Evolutionary conservation across 1,140 invertebrate genomes (phyloP).

Genomic region (Drosophila repletoides): DNA sequence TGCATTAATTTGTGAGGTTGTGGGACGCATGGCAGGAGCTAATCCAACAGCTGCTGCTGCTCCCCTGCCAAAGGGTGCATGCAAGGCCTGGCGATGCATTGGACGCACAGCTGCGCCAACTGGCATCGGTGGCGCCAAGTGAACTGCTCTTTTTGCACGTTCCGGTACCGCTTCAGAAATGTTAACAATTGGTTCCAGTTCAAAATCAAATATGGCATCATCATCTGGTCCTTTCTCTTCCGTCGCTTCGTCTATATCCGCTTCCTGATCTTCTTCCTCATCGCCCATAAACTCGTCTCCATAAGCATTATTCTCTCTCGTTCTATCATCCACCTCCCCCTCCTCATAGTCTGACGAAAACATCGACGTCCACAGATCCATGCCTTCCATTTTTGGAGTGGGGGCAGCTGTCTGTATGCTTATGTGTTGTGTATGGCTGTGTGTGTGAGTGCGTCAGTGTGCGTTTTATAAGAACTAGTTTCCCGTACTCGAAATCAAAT

Average conservation of each 20-base stretch:
- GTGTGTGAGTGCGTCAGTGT: conserved; percentile 23
- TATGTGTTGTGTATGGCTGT: no score
- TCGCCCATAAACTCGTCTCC: conserved; percentile 47
- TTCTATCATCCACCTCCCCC: conserved; percentile 17
- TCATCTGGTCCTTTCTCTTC: conserved; percentile 45
- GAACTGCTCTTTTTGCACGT: background rate
- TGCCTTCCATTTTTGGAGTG: conserved; percentile 68
- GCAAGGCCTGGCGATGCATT: conserved; percentile 36
- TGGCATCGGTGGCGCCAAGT: conserved; percentile 12
- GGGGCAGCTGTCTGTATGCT: no score
- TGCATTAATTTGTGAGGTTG: conserved; percentile 67
- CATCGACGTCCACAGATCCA: conserved; percentile 77
- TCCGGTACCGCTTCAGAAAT: conserved; percentile 32
- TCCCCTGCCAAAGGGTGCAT: conserved; percentile 1
- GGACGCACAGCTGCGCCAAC: conserved; percentile 26
- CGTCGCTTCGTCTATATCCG: background rate
- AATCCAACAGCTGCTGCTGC: background rate
- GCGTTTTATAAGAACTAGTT: conserved; percentile 61
- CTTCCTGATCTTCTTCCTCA: conserved; percentile 29
- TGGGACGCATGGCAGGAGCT: conserved; percentile 47
- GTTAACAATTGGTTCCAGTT: conserved; percentile 53
- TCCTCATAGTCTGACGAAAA: conserved; percentile 71
- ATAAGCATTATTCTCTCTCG: conserved; percentile 10
- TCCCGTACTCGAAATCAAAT: conserved; percentile 59
- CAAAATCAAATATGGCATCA: conserved; percentile 78